Evolutionary conservation across 2,888 invertebrate species (phyloP), one percentile per base, ranked within the genome.

Genomic region (Andrena flavipes): DNA sequence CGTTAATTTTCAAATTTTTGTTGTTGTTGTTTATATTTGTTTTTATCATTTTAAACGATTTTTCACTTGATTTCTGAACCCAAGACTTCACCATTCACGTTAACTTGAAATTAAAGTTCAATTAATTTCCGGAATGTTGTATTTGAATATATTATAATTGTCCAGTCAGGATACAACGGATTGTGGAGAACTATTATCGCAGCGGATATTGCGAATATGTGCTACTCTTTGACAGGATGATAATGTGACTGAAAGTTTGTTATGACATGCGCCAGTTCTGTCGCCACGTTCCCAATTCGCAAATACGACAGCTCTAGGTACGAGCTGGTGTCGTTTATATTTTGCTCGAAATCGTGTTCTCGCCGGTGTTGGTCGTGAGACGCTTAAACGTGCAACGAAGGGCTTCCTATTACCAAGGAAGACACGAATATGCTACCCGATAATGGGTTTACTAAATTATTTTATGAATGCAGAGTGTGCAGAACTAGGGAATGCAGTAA

Each of bases 371-470:
- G 2, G 62, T 79, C 82, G 75, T 62, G 74, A 79, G 49, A 76
- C n/a, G 26, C 23, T 48, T 42, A 63, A 69, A 64, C 64, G 56
- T 26, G 5, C 26, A 29, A 67, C 30, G 69, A 69, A 82, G 72
- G 72, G 81, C 72, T 73, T 73, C 80, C 60, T 68, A 60, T 77
- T 76, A 70, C 59, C 30, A 26, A 23, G 33, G 33, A 76, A 60
- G 71, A 71, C 65, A 51, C 10, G 48, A n/a, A 60, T 62, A 49
- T 54, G 42, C 59, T 35, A 35, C 26, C n/a, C 35, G 16, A 16
- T 42, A 23, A 60, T 29, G 42, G 2, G 20, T 48, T 30, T 30
- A 51, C 4, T 67, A 30, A 65, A 29, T 59, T 35, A 42, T 10
- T 13, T 69, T 59, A 29, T 13, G 33, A 71, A 30, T 48, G 56